These are phyloP conservation scores for Puntigrus tetrazona DNA, from an alignment of 2,113 vertebrate genomes.

Conservation along the genomic window DNA sequence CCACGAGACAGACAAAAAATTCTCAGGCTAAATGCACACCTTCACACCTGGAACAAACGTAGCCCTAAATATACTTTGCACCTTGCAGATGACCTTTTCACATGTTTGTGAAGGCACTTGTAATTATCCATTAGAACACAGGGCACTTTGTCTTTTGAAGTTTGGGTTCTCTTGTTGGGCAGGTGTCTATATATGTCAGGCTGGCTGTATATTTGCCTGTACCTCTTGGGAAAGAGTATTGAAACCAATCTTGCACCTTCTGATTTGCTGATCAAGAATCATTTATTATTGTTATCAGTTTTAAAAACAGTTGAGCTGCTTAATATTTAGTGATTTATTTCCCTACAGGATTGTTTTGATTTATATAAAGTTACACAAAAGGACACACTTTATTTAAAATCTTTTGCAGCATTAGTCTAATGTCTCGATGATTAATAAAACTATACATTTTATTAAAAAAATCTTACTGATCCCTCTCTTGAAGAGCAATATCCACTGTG, in stretches of 20 bases:
- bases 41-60: neutral
- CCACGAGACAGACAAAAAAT: neutral
- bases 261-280: neutral
- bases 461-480: neutral
- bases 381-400: neutral
- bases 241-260: neutral
- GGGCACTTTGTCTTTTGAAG: slow-evolving; percentile 24
- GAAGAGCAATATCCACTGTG: neutral
- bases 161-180: neutral
- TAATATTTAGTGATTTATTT: neutral
- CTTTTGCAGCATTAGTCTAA: neutral
- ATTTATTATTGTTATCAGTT: neutral
- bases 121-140: slow-evolving; percentile 27
- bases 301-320: neutral
- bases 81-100: slow-evolving; percentile 4
- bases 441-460: neutral
- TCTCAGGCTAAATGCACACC: neutral
- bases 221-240: neutral
- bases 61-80: neutral
- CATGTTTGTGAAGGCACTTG: neutral
- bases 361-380: neutral
- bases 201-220: neutral
- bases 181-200: neutral
- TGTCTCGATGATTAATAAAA: neutral
- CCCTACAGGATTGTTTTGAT: too few species aligned